Percentiles rank a stretch among this genome's conserved stretches.
phyloP scores from a whole-genome alignment of 2,113 vertebrate species.

The Pelvicachromis taeniatus region DNA sequence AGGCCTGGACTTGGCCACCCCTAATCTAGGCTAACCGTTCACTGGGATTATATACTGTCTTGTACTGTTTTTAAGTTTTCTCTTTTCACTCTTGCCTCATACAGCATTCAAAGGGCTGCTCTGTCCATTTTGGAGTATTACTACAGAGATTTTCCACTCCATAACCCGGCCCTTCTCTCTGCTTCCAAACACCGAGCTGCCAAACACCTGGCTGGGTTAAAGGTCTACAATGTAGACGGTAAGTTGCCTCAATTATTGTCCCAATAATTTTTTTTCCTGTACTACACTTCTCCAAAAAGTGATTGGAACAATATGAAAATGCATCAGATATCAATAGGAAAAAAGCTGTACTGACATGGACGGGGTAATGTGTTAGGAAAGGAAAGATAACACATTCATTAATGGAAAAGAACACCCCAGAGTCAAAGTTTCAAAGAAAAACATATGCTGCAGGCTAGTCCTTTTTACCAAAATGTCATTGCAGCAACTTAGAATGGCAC shows the following conservation, averaged over 20 bases:
- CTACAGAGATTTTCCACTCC: slow-evolving; percentile 91
- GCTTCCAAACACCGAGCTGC: slow-evolving; percentile 85
- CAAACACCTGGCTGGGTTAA: slow-evolving; percentile 89
- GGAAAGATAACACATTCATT: not conserved
- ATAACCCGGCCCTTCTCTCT: slow-evolving; percentile 85
- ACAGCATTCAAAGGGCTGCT: slow-evolving; percentile 91
- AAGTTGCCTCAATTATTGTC: slow-evolving; percentile 44
- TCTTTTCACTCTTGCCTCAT: not conserved
- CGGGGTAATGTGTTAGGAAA: not conserved
- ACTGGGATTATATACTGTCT: not conserved
- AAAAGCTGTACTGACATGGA: not conserved
- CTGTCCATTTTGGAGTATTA: slow-evolving; percentile 90
- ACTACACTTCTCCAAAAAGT: not conserved
- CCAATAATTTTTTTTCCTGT: not conserved
- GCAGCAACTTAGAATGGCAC: not conserved
- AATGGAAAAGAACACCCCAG: not conserved
- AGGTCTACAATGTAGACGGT: slow-evolving; percentile 95
- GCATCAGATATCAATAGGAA: accelerated
- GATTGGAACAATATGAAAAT: not conserved
- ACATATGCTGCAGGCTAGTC: not conserved
- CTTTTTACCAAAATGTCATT: not conserved
- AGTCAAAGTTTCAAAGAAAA: not conserved
- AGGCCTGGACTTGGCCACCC: too few relatives aligned
- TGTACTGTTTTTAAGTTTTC: not conserved
- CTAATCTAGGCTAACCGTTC: not conserved